These are phyloP conservation scores for Mus pahari DNA, from an alignment of 2,113 vertebrate species.

Conservation along the genomic window DNA sequence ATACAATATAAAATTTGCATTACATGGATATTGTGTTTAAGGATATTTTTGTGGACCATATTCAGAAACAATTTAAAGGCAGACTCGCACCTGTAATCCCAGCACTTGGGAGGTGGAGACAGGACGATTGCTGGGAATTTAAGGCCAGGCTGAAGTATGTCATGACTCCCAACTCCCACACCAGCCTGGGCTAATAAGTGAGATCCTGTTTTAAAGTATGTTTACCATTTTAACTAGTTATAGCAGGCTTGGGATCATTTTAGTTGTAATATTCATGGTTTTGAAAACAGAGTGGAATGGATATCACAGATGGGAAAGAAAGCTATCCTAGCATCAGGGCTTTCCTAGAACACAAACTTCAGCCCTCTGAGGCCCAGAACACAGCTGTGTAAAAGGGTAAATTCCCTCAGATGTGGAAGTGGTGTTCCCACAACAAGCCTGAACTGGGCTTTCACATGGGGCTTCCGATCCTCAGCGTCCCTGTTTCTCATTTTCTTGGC, in stretches of 20 bases:
- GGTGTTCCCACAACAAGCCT: neutral
- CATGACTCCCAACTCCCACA: neutral
- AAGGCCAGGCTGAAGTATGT: neutral
- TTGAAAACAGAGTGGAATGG: neutral
- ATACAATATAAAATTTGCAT: neutral
- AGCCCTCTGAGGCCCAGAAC: neutral
- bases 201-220: too few species aligned
- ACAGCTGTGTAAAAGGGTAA: neutral
- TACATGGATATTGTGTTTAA: neutral
- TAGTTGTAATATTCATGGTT: neutral
- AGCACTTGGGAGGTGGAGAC: neutral
- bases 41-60: slow-evolving; percentile 8
- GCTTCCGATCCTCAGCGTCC: neutral
- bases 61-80: neutral
- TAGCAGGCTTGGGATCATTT: slow-evolving; percentile 11
- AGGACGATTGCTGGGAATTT: neutral
- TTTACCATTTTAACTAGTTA: neutral
- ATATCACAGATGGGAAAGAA: neutral
- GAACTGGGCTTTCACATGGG: neutral
- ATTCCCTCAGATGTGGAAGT: neutral
- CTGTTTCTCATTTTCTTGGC: rapidly evolving
- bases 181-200: neutral
- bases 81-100: neutral
- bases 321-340: neutral
- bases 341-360: neutral